A percentile compares a stretch with the other conserved stretches of the same genome.
phyloP scores from a whole-genome alignment of 2,888 invertebrate genomes.

The Chrysolina americana region DNA sequence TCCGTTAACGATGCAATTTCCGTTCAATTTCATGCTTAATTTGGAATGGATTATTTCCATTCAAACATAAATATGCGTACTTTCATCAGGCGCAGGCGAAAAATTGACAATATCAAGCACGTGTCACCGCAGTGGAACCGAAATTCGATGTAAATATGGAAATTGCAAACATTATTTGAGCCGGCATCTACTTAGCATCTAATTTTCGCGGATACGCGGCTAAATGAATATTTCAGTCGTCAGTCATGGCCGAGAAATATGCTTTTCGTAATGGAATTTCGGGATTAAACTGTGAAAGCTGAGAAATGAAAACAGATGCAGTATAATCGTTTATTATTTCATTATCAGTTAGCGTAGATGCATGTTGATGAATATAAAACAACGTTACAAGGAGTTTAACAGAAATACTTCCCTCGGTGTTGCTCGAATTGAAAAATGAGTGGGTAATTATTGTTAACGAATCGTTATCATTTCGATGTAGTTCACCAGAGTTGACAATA shows the following conservation, averaged over 20 bases:
- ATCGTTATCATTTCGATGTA: no score
- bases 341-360: neutral
- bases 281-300: neutral
- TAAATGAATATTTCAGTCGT: constrained; percentile 27
- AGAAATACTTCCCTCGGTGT: no score
- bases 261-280: constrained; percentile 2
- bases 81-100: constrained; percentile 29
- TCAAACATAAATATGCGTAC: constrained; percentile 32
- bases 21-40: constrained; percentile 41
- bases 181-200: constrained; percentile 42
- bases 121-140: constrained; percentile 43
- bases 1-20: constrained; percentile 42
- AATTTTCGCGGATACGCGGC: constrained; percentile 34
- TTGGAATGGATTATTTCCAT: constrained; percentile 43
- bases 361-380: neutral
- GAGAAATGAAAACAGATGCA: neutral
- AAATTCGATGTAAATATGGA: constrained; percentile 44
- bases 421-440: no score
- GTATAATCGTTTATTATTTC: neutral
- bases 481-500: no score
- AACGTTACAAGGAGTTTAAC: neutral
- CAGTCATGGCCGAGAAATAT: constrained; percentile 10
- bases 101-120: constrained; percentile 35
- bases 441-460: no score
- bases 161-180: constrained; percentile 41